phyloP scores from a whole-genome alignment of 2,888 invertebrate species.

The Diplolepis rosae region DNA sequence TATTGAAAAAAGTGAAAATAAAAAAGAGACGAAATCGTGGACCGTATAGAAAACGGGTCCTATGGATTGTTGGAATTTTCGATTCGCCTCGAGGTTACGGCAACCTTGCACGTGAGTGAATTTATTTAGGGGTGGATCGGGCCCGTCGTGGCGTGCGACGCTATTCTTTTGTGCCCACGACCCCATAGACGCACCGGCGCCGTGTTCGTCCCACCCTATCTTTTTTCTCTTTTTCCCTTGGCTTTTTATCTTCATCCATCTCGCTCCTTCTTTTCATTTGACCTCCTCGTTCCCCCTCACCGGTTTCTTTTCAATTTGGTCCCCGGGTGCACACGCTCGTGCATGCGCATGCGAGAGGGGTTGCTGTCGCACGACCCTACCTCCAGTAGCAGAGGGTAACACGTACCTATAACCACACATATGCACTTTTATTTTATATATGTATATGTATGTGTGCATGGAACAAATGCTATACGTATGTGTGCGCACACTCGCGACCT shows the following conservation, averaged over 20 bases:
- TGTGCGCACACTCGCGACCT: neutral
- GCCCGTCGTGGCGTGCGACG: constrained; percentile 67
- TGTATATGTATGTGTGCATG: neutral
- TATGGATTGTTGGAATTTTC: constrained; percentile 19
- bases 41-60: neutral
- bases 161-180: constrained; percentile 69
- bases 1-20: neutral
- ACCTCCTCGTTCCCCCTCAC: constrained; percentile 23
- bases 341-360: constrained; percentile 61
- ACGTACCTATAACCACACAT: neutral
- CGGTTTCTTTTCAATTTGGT: constrained; percentile 46
- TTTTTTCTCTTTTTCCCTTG: constrained; percentile 46
- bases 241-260: constrained; percentile 40
- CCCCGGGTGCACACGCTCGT: constrained; percentile 58
- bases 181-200: constrained; percentile 60
- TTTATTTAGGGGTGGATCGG: constrained; percentile 67
- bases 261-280: constrained; percentile 24
- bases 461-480: neutral
- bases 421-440: neutral
- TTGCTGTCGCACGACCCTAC: constrained; percentile 61
- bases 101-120: constrained; percentile 65
- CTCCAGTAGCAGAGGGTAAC: constrained; percentile 52
- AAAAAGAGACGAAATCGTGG: neutral
- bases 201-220: constrained; percentile 49
- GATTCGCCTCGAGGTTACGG: constrained; percentile 48